phyloP scores from a whole-genome alignment of 2,888 invertebrate species.

The Eudemis profundana region DNA sequence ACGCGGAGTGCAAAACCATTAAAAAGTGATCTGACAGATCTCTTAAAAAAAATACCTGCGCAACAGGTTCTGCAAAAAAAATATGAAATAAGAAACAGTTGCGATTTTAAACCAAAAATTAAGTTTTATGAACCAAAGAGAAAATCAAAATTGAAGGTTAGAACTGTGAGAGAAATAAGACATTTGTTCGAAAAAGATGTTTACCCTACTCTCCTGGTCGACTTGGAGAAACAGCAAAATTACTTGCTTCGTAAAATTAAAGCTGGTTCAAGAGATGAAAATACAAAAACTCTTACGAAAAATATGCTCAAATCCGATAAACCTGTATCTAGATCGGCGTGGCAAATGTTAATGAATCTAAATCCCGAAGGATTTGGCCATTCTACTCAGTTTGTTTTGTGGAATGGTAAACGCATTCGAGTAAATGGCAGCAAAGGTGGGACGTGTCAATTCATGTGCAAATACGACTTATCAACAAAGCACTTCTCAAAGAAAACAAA shows the following conservation, averaged over 20 bases:
- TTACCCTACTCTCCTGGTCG: slow-evolving; percentile 58
- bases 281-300: slow-evolving; percentile 66
- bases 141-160: slow-evolving; percentile 69
- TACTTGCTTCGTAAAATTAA: slow-evolving; percentile 70
- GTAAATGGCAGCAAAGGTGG: slow-evolving; percentile 75
- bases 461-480: slow-evolving; percentile 59
- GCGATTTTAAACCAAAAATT: slow-evolving; percentile 64
- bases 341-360: slow-evolving; percentile 78
- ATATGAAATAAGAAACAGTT: slow-evolving; percentile 49
- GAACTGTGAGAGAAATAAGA: slow-evolving; percentile 73
- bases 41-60: slow-evolving; percentile 62
- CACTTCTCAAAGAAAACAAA: slow-evolving; percentile 50
- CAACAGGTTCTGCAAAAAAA: slow-evolving; percentile 54
- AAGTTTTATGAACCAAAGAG: slow-evolving; percentile 71
- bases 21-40: slow-evolving; percentile 66
- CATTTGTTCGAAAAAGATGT: slow-evolving; percentile 69
- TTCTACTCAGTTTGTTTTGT: slow-evolving; percentile 69
- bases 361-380: slow-evolving; percentile 65
- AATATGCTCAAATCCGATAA: slow-evolving; percentile 63
- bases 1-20: slow-evolving; percentile 56
- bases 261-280: slow-evolving; percentile 63
- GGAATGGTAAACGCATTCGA: slow-evolving; percentile 69
- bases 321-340: slow-evolving; percentile 69
- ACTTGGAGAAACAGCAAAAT: slow-evolving; percentile 69
- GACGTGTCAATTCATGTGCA: slow-evolving; percentile 64